Evolutionary conservation across 2,888 invertebrate genomes (phyloP).

Genomic region (Eupithecia inturbata): DNA sequence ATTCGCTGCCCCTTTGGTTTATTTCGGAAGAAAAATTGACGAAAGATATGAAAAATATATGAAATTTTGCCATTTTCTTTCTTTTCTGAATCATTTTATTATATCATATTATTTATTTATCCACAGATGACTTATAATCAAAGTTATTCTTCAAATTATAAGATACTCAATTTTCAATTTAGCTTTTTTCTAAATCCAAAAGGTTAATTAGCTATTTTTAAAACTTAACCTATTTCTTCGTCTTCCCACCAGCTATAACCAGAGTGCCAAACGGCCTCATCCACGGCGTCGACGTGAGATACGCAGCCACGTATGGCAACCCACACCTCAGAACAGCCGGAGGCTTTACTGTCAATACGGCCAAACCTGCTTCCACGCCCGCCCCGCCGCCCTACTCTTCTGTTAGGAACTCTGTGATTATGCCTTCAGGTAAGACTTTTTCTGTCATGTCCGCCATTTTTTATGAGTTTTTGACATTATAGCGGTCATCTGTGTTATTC

Average conservation of each 20-base stretch:
- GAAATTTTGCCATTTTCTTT: too few species aligned
- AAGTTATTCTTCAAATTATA: too few species aligned
- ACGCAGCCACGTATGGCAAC: slow-evolving; percentile 95
- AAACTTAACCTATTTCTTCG: neutral
- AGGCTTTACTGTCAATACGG: slow-evolving; percentile 85
- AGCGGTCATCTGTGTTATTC: neutral
- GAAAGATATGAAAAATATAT: too few species aligned
- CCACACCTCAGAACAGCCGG: slow-evolving; percentile 91
- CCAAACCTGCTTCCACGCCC: slow-evolving; percentile 91
- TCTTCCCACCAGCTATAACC: slow-evolving; percentile 48
- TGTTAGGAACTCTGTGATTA: slow-evolving; percentile 74
- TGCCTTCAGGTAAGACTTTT: slow-evolving; percentile 69
- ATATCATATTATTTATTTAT: too few species aligned
- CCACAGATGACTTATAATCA: too few species aligned
- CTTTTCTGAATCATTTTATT: too few species aligned
- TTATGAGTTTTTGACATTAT: neutral
- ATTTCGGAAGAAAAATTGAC: too few species aligned
- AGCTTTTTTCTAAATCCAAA: too few species aligned
- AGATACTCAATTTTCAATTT: too few species aligned
- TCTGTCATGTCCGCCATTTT: neutral
- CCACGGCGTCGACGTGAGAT: slow-evolving; percentile 90
- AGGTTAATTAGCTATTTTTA: neutral
- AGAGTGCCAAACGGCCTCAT: slow-evolving; percentile 75
- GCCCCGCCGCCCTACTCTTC: slow-evolving; percentile 91
- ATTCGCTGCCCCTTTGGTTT: too few species aligned